phyloP scores from a whole-genome alignment of 2,797 vertebrate genomes.

The Gephyroberyx darwinii region DNA sequence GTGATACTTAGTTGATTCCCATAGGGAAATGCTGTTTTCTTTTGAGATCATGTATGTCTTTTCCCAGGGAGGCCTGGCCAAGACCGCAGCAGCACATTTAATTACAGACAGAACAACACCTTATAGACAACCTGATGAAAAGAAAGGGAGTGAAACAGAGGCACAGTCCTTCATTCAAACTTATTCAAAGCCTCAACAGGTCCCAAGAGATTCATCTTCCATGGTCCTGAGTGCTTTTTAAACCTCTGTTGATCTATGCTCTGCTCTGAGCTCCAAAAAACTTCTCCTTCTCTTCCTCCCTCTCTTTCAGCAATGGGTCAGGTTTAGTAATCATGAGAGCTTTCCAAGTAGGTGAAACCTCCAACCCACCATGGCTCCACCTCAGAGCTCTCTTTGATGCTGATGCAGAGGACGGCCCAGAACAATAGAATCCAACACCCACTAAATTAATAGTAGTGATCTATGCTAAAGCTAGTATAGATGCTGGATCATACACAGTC shows the following conservation, averaged over 20 bases:
- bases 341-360: constrained; percentile 42
- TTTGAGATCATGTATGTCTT: not conserved
- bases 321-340: constrained; percentile 30
- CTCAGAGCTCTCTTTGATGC: constrained; percentile 7
- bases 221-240: not conserved
- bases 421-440: not conserved
- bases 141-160: not conserved
- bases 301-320: constrained; percentile 12
- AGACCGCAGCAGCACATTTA: constrained; percentile 1
- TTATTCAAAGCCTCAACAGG: not conserved
- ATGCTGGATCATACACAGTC: not conserved
- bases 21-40: not conserved
- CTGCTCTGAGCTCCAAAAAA: not conserved
- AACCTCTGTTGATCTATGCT: constrained; percentile 2
- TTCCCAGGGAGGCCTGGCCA: not conserved
- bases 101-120: not conserved
- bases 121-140: not conserved
- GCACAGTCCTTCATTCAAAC: not conserved
- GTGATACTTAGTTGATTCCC: not conserved
- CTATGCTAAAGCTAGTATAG: not conserved
- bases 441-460: not conserved
- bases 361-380: not conserved
- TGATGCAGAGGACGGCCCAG: constrained; percentile 12
- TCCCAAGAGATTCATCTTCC: not conserved
- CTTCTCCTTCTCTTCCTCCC: not conserved